Percentiles rank a stretch among this genome's conserved stretches.
Evolutionary conservation across 2,888 invertebrate genomes (phyloP).

Genomic region (Phyto melanocephala): DNA sequence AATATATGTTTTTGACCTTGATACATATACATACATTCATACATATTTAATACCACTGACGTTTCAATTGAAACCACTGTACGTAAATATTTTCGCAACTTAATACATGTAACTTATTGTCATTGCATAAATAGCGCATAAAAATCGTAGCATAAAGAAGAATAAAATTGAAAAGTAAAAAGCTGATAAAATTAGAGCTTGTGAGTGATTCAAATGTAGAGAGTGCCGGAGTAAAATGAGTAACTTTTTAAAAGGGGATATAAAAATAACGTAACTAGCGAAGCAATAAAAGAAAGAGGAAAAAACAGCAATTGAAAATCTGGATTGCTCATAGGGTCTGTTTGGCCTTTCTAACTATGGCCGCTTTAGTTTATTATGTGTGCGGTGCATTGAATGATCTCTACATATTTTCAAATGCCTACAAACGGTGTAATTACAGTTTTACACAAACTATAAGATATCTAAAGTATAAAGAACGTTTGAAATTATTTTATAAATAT

Average conservation of each 20-base stretch:
- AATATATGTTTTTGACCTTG: too few relatives aligned
- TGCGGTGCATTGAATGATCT: constrained; percentile 72
- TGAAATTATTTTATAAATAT: constrained; percentile 71
- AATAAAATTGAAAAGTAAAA: constrained; percentile 7
- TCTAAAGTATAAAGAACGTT: constrained; percentile 70
- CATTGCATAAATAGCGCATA: constrained; percentile 21
- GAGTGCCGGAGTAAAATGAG: constrained; percentile 11
- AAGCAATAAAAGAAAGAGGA: background rate
- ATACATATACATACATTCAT: too few relatives aligned
- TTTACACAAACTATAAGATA: constrained; percentile 70
- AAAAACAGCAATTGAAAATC: constrained; percentile 31
- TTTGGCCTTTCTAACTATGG: constrained; percentile 69
- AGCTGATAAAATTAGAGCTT: background rate
- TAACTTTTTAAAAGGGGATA: background rate
- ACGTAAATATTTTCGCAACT: background rate
- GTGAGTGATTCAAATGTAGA: background rate
- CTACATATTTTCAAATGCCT: constrained; percentile 73
- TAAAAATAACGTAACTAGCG: constrained; percentile 18
- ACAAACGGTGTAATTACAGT: constrained; percentile 72
- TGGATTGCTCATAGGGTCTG: constrained; percentile 9
- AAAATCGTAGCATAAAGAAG: background rate
- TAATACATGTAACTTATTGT: background rate
- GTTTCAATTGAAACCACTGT: background rate
- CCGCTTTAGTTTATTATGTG: constrained; percentile 74
- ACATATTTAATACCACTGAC: background rate